Evolutionary conservation across 2,888 invertebrate genomes (phyloP).

Genomic region (Phorcus lineatus): DNA sequence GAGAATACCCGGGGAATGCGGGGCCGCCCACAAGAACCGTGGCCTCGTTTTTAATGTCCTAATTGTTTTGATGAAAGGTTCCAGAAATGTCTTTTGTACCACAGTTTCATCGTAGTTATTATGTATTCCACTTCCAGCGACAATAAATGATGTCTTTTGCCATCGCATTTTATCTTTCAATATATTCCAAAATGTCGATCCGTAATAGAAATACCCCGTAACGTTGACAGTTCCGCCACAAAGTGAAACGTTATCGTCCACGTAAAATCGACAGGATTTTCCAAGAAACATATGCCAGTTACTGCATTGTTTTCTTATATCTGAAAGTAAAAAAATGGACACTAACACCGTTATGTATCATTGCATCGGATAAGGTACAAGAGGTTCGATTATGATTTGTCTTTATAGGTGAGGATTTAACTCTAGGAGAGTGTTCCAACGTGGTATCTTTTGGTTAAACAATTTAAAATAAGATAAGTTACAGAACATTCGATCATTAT

Average conservation of each 20-base stretch:
- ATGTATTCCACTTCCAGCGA: conserved; percentile 36
- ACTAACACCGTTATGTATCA: no score
- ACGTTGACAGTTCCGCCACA: not conserved
- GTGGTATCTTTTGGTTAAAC: no score
- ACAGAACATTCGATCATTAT: no score
- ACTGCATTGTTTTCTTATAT: not conserved
- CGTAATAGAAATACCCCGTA: not conserved
- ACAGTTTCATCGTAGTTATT: conserved; percentile 26
- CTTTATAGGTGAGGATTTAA: no score
- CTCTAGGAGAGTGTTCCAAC: no score
- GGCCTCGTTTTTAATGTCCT: conserved; percentile 12
- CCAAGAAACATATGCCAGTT: conserved; percentile 33
- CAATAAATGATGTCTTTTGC: conserved; percentile 7
- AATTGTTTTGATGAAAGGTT: not conserved
- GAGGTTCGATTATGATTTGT: no score
- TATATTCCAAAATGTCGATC: no score
- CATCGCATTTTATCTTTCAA: not conserved
- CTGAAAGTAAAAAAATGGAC: not conserved
- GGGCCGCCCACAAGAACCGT: conserved; percentile 32
- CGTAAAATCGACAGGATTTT: conserved; percentile 29
- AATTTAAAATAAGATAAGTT: no score
- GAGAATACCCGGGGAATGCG: conserved; percentile 38
- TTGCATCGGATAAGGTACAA: no score
- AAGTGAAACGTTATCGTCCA: not conserved
- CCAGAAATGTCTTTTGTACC: not conserved